phyloP scores from a whole-genome alignment of 1,140 invertebrate genomes.

The Eriosoma lanigerum region DNA sequence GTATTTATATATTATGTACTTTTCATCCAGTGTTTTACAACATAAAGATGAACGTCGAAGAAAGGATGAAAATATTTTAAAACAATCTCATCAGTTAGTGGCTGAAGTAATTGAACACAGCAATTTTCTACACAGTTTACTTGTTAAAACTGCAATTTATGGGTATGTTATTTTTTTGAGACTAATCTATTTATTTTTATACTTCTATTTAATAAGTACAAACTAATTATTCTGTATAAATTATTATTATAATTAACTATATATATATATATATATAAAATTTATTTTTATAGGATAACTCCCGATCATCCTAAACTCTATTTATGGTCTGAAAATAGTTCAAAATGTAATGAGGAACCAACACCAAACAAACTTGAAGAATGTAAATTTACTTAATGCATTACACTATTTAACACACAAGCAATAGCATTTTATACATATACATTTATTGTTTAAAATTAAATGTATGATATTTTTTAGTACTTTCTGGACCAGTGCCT shows the following conservation, averaged over 20 bases:
- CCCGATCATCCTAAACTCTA: slow-evolving; percentile 82
- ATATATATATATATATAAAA: too few relatives aligned
- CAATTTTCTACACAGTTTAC: slow-evolving; percentile 47
- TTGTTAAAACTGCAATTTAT: slow-evolving; percentile 42
- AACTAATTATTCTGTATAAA: not conserved
- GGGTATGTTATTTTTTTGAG: slow-evolving; percentile 24
- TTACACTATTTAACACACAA: too few relatives aligned
- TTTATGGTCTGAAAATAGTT: slow-evolving; percentile 70
- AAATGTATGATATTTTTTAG: slow-evolving; percentile 20
- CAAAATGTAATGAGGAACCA: slow-evolving; percentile 42
- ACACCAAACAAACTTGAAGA: slow-evolving; percentile 34
- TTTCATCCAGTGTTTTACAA: slow-evolving; percentile 30
- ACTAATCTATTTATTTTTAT: too few relatives aligned
- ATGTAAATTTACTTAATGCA: slow-evolving; percentile 22
- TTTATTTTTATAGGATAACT: slow-evolving; percentile 61
- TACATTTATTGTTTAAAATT: slow-evolving; percentile 55
- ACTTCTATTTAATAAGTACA: too few relatives aligned
- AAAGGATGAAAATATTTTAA: slow-evolving; percentile 50
- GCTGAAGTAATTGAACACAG: slow-evolving; percentile 35
- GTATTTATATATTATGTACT: not conserved
- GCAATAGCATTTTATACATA: slow-evolving; percentile 38
- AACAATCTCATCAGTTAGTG: slow-evolving; percentile 36
- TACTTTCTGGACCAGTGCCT: slow-evolving; percentile 65
- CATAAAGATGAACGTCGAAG: slow-evolving; percentile 50
- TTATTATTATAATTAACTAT: not conserved